Base-by-base conservation (phyloP, 23 tunicate species). In the Oikopleura dioica region DNA sequence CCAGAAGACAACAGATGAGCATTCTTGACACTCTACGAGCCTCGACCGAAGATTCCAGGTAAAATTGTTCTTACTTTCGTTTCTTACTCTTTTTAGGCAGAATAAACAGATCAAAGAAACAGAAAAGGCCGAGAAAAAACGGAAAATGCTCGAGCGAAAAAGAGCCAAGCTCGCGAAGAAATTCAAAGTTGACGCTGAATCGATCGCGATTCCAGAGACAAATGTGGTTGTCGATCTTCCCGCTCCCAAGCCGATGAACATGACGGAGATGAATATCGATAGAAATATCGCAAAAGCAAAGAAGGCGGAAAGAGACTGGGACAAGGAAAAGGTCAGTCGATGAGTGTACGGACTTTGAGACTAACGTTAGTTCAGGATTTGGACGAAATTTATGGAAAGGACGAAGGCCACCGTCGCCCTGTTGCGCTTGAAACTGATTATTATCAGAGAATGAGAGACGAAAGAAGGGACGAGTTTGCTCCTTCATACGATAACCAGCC, bases 1-100 rank as follows among this genome's bases (percentile, higher is more conserved):
- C 82, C 37, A 77, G 97, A 58, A 80, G 82, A 26, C 80, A 78
- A 37, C 88, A 91, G 68, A 82, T 91, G 80, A 80, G 80, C 75
- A 75, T 84, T 38, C 55, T 91, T 69, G 38, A 67, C 0, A 69
- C 80, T 55, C 69, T 80, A 75, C 78, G 97, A 69, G 76, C 77
- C 33, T 89, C 85, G 38, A 91, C 97, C 26, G 82, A 80, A 59
- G 76, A 82, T 36, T 75, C 59, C 24, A 83, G 82, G 78, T n/a
- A n/a, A n/a, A n/a, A n/a, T n/a, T n/a, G n/a, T n/a, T n/a, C n/a
- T n/a, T n/a, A n/a, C n/a, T n/a, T n/a, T n/a, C n/a, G n/a, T n/a
- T n/a, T n/a, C n/a, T n/a, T n/a, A n/a, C n/a, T n/a, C n/a, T n/a
- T n/a, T n/a, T n/a, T n/a, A n/a, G n/a, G n/a, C 37, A 76, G 68